phyloP scores from a whole-genome alignment of 2,888 invertebrate species.

The Aporophyla nigra region DNA sequence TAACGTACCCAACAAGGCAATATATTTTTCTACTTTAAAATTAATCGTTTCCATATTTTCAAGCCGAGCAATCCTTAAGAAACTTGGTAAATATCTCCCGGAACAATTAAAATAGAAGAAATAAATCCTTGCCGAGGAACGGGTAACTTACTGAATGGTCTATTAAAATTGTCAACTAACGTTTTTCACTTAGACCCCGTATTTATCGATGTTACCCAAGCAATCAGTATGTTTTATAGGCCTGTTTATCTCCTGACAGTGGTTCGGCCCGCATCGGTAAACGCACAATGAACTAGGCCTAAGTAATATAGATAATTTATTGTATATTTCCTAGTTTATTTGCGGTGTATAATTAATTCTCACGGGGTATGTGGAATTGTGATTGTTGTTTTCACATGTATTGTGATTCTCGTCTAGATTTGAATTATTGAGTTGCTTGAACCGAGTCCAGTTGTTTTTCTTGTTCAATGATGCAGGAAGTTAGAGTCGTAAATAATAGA shows the following conservation, averaged over 20 bases:
- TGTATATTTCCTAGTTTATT: slow-evolving; percentile 69
- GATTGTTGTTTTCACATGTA: slow-evolving; percentile 50
- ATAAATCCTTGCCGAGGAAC: slow-evolving; percentile 54
- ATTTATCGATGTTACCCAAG: slow-evolving; percentile 78
- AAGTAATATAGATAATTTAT: slow-evolving; percentile 82
- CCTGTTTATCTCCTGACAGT: slow-evolving; percentile 70
- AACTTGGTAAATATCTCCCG: slow-evolving; percentile 45
- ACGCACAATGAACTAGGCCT: slow-evolving; percentile 63
- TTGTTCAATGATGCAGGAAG: slow-evolving; percentile 32
- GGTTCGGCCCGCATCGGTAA: slow-evolving; percentile 69
- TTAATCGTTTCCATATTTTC: slow-evolving; percentile 44
- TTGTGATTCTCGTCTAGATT: slow-evolving; percentile 49
- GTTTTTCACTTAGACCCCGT: slow-evolving; percentile 71
- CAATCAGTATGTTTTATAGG: slow-evolving; percentile 74
- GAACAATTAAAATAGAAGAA: slow-evolving; percentile 57
- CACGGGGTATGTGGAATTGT: slow-evolving; percentile 61
- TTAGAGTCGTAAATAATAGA: slow-evolving; percentile 32
- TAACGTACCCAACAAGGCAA: slow-evolving; percentile 14
- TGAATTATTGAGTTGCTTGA: slow-evolving; percentile 65
- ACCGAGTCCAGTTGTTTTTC: slow-evolving; percentile 30
- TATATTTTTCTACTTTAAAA: slow-evolving; percentile 38
- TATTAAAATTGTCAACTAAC: slow-evolving; percentile 69
- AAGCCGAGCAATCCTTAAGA: slow-evolving; percentile 12
- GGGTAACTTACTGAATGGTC: slow-evolving; percentile 60
- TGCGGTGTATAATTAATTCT: slow-evolving; percentile 78